Evolutionary conservation across 2,888 invertebrate genomes (phyloP).

Genomic region (Drosophila cognata): DNA sequence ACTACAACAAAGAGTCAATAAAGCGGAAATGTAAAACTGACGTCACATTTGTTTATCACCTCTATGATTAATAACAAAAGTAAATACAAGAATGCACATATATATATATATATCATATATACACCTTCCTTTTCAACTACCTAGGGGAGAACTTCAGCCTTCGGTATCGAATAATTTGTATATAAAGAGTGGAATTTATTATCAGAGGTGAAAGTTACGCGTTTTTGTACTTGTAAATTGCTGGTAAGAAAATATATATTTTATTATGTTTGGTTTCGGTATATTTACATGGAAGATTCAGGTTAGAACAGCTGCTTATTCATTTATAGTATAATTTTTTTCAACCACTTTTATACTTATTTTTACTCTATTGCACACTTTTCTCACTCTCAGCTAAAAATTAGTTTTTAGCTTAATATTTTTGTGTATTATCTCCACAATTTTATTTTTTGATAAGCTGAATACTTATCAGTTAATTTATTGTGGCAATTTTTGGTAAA

Average conservation of each 20-base stretch:
- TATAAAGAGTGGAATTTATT: conserved; percentile 16
- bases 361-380: conserved; percentile 14
- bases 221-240: conserved; percentile 78
- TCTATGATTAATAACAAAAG: conserved; percentile 48
- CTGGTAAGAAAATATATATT: conserved; percentile 32
- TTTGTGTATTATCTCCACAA: conserved; percentile 23
- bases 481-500: conserved; percentile 3
- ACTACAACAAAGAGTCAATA: conserved; percentile 6
- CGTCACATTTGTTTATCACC: conserved; percentile 64
- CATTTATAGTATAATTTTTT: background rate
- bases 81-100: conserved; percentile 8
- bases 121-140: background rate
- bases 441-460: conserved; percentile 36
- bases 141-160: conserved; percentile 9
- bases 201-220: conserved; percentile 24
- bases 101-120: conserved; percentile 1
- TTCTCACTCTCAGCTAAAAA: conserved; percentile 15
- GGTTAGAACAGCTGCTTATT: background rate
- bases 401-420: background rate
- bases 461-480: conserved; percentile 40
- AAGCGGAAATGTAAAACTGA: conserved; percentile 54
- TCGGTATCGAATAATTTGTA: conserved; percentile 21
- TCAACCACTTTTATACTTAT: background rate
- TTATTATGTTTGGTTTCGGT: conserved; percentile 10
- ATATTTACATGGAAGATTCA: conserved; percentile 69